Percentiles rank a stretch among this genome's conserved stretches.
These are phyloP conservation scores for Hypotaenidia philippensis DNA, from an alignment of 2,797 vertebrate species.

Conservation along the genomic window DNA sequence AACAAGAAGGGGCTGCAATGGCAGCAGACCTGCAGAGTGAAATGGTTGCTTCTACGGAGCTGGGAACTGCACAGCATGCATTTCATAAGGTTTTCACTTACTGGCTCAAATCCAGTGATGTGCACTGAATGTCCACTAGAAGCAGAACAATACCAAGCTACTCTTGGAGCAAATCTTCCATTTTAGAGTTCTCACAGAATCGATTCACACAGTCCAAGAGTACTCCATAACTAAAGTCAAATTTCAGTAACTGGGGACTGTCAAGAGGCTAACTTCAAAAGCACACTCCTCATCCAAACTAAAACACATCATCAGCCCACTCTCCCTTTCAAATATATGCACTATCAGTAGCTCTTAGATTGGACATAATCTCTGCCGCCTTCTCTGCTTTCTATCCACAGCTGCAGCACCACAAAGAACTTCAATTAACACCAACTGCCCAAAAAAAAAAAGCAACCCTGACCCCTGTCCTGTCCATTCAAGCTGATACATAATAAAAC, in stretches of 20 bases:
- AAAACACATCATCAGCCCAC: neutral
- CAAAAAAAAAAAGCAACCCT: neutral
- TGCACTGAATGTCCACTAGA: neutral
- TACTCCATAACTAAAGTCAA: neutral
- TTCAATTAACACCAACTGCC: neutral
- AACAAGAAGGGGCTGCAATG: neutral
- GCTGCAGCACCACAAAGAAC: neutral
- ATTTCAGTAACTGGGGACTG: neutral
- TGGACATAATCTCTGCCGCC: neutral
- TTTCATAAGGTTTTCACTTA: neutral
- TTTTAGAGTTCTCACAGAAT: neutral
- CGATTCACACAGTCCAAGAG: neutral
- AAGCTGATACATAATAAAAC: neutral
- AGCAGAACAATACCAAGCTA: neutral
- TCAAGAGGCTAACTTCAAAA: neutral
- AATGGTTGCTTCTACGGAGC: neutral
- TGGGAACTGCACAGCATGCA: neutral
- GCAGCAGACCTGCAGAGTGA: neutral
- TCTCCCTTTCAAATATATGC: neutral
- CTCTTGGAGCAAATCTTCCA: neutral
- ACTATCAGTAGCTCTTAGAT: neutral
- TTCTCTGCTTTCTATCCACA: neutral
- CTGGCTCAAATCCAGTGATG: neutral
- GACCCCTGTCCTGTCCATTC: neutral
- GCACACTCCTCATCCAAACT: neutral